A percentile compares a stretch with the other conserved stretches of the same genome.
Conservation (phyloP, 1,140 invertebrate genomes). For the Drosophila orosa region DNA sequence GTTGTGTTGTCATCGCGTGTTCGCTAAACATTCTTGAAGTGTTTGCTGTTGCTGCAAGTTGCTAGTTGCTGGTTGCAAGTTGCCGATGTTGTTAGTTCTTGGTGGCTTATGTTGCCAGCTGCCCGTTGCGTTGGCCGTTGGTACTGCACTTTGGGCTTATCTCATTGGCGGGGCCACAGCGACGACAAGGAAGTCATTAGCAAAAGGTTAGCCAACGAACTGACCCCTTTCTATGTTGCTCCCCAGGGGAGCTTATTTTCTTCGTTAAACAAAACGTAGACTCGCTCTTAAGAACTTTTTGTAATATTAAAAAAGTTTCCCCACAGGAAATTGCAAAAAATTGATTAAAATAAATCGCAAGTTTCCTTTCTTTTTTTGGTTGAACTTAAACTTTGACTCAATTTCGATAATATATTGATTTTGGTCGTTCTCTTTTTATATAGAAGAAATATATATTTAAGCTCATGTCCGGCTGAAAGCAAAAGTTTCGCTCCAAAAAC, state of each 20-base stretch:
- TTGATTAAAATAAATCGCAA: constrained; percentile 18
- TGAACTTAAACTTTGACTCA: constrained; percentile 9
- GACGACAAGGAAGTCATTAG: constrained; percentile 64
- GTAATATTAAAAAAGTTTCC: constrained; percentile 21
- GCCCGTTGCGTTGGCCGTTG: constrained; percentile 23
- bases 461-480: constrained; percentile 41
- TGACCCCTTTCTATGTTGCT: constrained; percentile 29
- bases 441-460: constrained; percentile 28
- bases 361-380: not conserved
- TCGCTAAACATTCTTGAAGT: constrained; percentile 53
- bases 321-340: not conserved
- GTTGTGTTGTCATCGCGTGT: constrained; percentile 54
- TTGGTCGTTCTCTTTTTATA: not conserved
- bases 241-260: not conserved
- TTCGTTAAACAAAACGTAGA: not conserved
- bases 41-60: constrained; percentile 38
- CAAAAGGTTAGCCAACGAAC: constrained; percentile 41
- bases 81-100: constrained; percentile 15
- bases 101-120: constrained; percentile 10
- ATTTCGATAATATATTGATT: constrained; percentile 10
- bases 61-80: constrained; percentile 5
- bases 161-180: constrained; percentile 37
- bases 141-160: constrained; percentile 55
- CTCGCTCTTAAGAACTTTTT: not conserved
- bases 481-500: constrained; percentile 29